A percentile compares a stretch with the other conserved stretches of the same genome.
phyloP scores from a whole-genome alignment of 2,113 vertebrate species.

The Petrocephalus microphthalmus region DNA sequence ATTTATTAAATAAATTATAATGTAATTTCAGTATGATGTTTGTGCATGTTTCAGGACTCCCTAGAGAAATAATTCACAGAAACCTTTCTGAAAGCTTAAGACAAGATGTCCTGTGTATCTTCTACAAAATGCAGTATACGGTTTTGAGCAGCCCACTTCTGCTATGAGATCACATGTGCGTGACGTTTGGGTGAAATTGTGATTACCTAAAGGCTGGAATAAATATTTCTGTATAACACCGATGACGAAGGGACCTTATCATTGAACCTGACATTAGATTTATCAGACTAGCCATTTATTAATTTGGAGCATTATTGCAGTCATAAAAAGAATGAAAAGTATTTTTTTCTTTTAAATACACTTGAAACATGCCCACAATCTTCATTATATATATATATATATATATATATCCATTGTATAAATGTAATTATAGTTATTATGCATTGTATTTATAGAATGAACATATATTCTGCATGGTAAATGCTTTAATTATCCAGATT shows the following conservation, averaged over 20 bases:
- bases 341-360: not conserved
- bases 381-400: not conserved
- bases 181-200: not conserved
- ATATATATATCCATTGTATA: not conserved
- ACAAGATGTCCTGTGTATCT: not conserved
- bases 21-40: not conserved
- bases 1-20: not conserved
- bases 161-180: not conserved
- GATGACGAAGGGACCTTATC: not conserved
- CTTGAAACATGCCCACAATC: not conserved
- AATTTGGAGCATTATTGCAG: not conserved
- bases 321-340: not conserved
- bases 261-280: not conserved
- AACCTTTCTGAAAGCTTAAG: not conserved
- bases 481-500: too few species aligned
- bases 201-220: not conserved
- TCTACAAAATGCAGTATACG: not conserved
- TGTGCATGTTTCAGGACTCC: not conserved
- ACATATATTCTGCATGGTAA: not conserved
- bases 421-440: not conserved
- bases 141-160: not conserved
- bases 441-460: not conserved
- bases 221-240: not conserved
- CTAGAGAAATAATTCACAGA: not conserved
- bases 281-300: not conserved